phyloP scores from a whole-genome alignment of 2,888 invertebrate genomes.

The Rutpela maculata region DNA sequence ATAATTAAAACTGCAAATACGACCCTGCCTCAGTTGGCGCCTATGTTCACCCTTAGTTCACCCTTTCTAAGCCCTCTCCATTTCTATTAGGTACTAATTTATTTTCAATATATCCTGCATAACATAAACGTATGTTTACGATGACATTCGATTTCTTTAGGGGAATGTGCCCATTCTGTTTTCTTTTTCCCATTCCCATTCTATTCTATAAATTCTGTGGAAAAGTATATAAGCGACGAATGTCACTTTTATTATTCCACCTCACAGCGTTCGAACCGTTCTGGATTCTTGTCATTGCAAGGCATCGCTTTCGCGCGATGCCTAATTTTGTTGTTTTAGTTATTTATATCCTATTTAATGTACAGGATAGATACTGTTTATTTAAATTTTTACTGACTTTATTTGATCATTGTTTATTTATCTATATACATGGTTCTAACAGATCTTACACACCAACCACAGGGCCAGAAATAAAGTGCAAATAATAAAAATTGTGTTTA shows the following conservation, averaged over 20 bases:
- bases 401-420: no score
- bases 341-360: no score
- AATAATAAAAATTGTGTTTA: no score
- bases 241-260: slow-evolving; percentile 15
- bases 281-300: not conserved
- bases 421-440: no score
- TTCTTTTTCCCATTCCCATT: slow-evolving; percentile 13
- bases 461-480: no score
- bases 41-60: not conserved
- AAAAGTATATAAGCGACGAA: slow-evolving; percentile 15
- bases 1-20: no score
- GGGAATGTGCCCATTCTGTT: slow-evolving; percentile 24
- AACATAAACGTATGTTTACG: slow-evolving; percentile 20
- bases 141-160: slow-evolving; percentile 20
- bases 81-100: slow-evolving; percentile 26
- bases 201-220: not conserved
- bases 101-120: slow-evolving; percentile 21
- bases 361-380: no score
- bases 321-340: no score
- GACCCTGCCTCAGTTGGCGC: not conserved
- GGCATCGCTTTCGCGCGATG: no score
- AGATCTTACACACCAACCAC: no score
- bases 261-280: not conserved
- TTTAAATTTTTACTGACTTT: no score
- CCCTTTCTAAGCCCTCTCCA: not conserved